Conservation (phyloP, 2,888 invertebrate species). For the Anthophora plumipes region DNA sequence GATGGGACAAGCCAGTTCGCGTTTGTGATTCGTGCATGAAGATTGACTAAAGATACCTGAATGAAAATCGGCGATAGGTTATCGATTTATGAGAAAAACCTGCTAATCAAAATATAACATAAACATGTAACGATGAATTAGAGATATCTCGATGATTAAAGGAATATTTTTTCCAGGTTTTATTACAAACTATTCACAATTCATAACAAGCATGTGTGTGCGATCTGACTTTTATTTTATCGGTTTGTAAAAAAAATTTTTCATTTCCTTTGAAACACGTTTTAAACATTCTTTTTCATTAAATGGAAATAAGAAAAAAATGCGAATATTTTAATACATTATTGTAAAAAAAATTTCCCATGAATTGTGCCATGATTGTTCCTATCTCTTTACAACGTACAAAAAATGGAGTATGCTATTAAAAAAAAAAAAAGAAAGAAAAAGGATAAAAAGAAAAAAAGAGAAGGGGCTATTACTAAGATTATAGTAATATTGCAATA, state of each 20-base stretch:
- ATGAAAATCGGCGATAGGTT: background rate
- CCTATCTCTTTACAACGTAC: slow-evolving; percentile 12
- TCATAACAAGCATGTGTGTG: background rate
- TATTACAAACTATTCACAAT: background rate
- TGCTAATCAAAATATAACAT: slow-evolving; percentile 18
- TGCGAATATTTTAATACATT: slow-evolving; percentile 29
- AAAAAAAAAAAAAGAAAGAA: too few species aligned
- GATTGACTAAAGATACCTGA: slow-evolving; percentile 69
- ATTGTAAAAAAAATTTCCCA: slow-evolving; percentile 31
- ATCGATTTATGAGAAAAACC: slow-evolving; percentile 3
- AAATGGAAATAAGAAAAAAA: slow-evolving; percentile 4
- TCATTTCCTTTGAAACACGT: background rate
- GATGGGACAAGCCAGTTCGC: slow-evolving; percentile 90
- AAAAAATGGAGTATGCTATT: background rate
- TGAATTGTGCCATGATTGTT: slow-evolving; percentile 54
- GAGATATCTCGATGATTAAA: background rate
- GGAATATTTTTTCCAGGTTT: slow-evolving; percentile 20
- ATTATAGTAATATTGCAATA: slow-evolving; percentile 17
- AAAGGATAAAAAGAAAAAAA: background rate
- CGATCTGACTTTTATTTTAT: background rate
- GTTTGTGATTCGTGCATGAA: slow-evolving; percentile 90
- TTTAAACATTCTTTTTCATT: background rate
- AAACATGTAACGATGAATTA: slow-evolving; percentile 24
- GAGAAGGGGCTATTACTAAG: background rate
- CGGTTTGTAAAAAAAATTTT: background rate